A percentile compares a stretch with the other conserved stretches of the same genome.
phyloP scores from a whole-genome alignment of 2,797 vertebrate species.

The Rhinogobio ventralis region DNA sequence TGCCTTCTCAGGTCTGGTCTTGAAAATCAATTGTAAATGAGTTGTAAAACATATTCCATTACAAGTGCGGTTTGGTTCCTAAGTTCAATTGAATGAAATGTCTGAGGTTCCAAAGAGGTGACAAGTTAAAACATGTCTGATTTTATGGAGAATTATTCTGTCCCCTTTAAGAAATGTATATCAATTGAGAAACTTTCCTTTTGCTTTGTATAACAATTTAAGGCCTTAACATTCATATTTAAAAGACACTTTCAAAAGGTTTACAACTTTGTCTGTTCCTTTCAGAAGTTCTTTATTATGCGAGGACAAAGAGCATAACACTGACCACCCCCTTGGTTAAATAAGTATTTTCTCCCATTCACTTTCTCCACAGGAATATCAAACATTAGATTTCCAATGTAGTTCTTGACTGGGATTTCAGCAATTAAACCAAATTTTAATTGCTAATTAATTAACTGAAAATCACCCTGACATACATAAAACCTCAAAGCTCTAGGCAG shows the following conservation, averaged over 20 bases:
- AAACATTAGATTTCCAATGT: not conserved
- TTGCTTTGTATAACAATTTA: not conserved
- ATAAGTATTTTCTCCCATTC: not conserved
- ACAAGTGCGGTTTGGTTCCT: not conserved
- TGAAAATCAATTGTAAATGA: constrained; percentile 20
- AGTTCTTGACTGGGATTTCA: too few species aligned
- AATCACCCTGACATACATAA: not conserved
- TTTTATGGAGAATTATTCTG: not conserved
- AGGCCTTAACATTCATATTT: not conserved
- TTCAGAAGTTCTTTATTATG: not conserved
- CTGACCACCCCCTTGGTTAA: not conserved
- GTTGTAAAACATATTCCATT: not conserved
- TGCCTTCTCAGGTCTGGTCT: constrained; percentile 34
- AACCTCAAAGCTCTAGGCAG: not conserved
- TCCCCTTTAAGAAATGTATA: not conserved
- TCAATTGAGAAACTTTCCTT: not conserved
- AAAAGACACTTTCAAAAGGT: not conserved
- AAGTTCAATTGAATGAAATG: not conserved
- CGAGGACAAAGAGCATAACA: not conserved
- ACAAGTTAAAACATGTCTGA: not conserved
- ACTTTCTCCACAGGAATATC: not conserved
- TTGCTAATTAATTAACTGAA: too few species aligned
- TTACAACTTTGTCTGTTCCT: not conserved
- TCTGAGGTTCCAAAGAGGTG: not conserved
- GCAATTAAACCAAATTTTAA: not conserved